Conservation (phyloP, 1,140 invertebrate genomes). For the Vollenhovia emeryi region DNA sequence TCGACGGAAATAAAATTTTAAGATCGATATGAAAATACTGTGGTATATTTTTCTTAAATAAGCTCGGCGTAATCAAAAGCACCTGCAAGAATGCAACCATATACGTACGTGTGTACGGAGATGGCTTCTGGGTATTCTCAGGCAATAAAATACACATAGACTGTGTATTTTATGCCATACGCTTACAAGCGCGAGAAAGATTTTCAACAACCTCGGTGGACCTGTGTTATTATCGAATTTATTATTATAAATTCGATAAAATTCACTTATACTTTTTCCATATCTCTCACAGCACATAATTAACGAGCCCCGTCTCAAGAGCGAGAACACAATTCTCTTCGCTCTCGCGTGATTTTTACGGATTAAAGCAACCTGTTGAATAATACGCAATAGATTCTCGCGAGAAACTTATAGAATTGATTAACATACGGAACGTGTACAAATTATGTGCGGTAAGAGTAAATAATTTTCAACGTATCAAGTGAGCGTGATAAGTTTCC, state of each 20-base stretch:
- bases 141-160: too few species aligned
- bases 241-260: not conserved
- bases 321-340: not conserved
- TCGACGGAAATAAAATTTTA: too few species aligned
- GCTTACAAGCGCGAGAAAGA: not conserved
- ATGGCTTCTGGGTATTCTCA: not conserved
- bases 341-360: not conserved
- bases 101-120: not conserved
- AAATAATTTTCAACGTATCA: not conserved
- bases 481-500: not conserved
- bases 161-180: not conserved
- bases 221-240: too few species aligned
- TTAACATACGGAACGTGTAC: not conserved
- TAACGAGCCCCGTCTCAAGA: not conserved
- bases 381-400: not conserved
- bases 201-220: not conserved
- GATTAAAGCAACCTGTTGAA: constrained; percentile 3
- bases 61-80: not conserved
- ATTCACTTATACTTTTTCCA: not conserved
- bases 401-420: not conserved
- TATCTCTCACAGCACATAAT: not conserved
- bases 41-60: not conserved
- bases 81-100: constrained; percentile 17
- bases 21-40: too few species aligned
- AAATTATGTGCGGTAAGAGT: not conserved